Conservation (phyloP, 2,113 vertebrate species). For the Theristicus caerulescens region DNA sequence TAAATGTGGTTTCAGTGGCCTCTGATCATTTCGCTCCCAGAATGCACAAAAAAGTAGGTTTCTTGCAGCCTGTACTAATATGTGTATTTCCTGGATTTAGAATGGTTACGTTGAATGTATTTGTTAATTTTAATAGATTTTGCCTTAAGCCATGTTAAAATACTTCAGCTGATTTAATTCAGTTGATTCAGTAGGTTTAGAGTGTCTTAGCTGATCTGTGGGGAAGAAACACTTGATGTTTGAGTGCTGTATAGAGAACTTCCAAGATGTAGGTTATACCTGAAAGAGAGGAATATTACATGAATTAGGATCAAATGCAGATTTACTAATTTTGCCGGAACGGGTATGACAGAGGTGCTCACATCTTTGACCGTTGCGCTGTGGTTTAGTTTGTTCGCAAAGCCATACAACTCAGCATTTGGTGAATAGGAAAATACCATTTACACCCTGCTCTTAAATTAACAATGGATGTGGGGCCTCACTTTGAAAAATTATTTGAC, state of each 20-base stretch:
- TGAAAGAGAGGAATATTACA: not conserved
- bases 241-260: not conserved
- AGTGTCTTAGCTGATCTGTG: not conserved
- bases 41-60: not conserved
- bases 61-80: not conserved
- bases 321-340: not conserved
- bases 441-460: too few species aligned
- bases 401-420: rapidly evolving
- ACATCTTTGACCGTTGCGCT: not conserved
- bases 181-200: not conserved
- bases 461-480: rapidly evolving
- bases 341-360: not conserved
- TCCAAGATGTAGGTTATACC: not conserved
- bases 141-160: not conserved
- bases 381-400: not conserved
- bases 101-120: not conserved
- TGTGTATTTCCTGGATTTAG: not conserved
- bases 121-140: not conserved
- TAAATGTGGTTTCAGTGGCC: not conserved
- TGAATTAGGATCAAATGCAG: not conserved
- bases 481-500: not conserved
- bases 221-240: not conserved
- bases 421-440: not conserved
- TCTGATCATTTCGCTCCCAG: not conserved
- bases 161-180: not conserved